Evolutionary conservation across 2,888 invertebrate genomes (phyloP).

Genomic region (Sepioteuthis lessoniana): DNA sequence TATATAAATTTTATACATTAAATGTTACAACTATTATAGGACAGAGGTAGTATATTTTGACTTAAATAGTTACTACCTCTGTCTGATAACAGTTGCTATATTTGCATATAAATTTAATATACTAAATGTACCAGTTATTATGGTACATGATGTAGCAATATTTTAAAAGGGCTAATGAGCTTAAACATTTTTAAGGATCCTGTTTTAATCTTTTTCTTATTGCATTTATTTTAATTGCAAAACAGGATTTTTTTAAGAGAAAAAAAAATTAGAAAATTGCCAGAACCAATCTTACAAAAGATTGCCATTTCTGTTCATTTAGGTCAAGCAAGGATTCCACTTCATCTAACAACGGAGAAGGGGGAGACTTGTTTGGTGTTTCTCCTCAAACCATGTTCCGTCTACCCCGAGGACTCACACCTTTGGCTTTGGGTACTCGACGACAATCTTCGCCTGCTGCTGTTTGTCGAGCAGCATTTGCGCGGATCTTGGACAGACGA

Average conservation of each 20-base stretch:
- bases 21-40: too few relatives aligned
- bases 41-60: too few relatives aligned
- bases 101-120: too few relatives aligned
- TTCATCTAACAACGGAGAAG: neutral
- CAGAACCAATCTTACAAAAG: neutral
- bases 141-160: too few relatives aligned
- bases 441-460: constrained; percentile 39
- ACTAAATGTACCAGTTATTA: too few relatives aligned
- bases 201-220: too few relatives aligned
- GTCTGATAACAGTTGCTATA: too few relatives aligned
- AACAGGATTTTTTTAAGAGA: neutral
- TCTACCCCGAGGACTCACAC: constrained; percentile 6
- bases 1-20: too few relatives aligned
- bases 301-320: constrained; percentile 37
- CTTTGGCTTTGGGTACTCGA: constrained; percentile 24
- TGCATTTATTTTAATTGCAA: too few relatives aligned
- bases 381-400: neutral
- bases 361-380: neutral
- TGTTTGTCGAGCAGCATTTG: constrained; percentile 36
- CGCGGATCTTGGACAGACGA: constrained; percentile 39
- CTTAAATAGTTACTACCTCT: too few relatives aligned
- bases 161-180: too few relatives aligned
- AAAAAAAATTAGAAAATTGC: neutral
- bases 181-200: too few relatives aligned
- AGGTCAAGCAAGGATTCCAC: neutral